Conservation (phyloP, 1,140 invertebrate genomes). For the Orchesella cincta region DNA sequence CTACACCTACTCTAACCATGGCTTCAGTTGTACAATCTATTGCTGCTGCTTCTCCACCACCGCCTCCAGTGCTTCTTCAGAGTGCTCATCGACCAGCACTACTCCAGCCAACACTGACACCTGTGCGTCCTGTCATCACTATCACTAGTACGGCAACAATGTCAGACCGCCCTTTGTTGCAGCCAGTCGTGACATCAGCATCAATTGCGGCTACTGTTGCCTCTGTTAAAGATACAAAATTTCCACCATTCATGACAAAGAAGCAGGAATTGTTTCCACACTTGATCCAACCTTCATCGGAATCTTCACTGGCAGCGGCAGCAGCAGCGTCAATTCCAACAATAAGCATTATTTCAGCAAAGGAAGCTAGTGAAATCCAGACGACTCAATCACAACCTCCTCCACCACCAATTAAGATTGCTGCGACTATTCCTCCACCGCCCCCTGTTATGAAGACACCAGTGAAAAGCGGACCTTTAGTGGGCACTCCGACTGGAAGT, state of each 20-base stretch:
- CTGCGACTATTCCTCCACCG: neutral
- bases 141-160: neutral
- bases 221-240: neutral
- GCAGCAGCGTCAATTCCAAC: neutral
- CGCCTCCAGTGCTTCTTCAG: neutral
- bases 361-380: neutral
- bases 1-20: no score
- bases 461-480: neutral
- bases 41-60: neutral
- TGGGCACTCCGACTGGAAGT: neutral
- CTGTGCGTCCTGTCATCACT: neutral
- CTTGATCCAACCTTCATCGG: neutral
- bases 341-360: conserved; percentile 6
- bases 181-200: neutral
- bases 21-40: no score
- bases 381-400: neutral
- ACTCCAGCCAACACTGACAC: neutral
- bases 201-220: neutral
- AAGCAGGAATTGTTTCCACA: neutral
- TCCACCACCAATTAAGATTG: neutral
- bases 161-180: neutral
- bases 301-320: neutral
- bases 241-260: neutral
- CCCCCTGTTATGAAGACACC: neutral
- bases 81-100: neutral